Conservation (phyloP, 2,797 vertebrate genomes). For the Gallirallus australis region DNA sequence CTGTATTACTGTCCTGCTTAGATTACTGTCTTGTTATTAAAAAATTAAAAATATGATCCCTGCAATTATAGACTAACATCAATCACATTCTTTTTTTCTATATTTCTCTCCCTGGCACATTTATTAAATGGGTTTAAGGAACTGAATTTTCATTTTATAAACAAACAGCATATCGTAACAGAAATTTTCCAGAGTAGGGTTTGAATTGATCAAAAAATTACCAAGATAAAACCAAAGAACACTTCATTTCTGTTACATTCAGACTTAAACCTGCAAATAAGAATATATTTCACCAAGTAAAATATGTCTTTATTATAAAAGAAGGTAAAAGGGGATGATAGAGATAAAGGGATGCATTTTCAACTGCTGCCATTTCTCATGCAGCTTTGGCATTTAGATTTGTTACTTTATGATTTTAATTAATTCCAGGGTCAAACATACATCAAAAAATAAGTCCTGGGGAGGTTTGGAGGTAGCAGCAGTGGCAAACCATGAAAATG, state of each 20-base stretch:
- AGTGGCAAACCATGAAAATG: neutral
- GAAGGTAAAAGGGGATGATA: neutral
- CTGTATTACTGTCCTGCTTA: neutral
- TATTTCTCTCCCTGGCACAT: neutral
- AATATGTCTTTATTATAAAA: neutral
- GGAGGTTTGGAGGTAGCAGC: neutral
- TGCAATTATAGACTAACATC: neutral
- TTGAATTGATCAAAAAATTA: neutral
- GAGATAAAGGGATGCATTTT: neutral
- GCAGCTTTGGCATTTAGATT: neutral
- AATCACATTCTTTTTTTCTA: neutral
- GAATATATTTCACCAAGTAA: neutral
- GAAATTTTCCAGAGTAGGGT: neutral
- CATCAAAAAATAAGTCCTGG: neutral
- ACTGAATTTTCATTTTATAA: neutral
- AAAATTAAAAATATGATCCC: neutral
- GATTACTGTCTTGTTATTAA: neutral
- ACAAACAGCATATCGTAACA: neutral
- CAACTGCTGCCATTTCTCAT: neutral
- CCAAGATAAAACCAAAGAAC: neutral
- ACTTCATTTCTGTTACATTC: neutral
- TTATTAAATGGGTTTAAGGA: neutral
- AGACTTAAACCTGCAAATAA: neutral
- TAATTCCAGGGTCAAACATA: neutral
- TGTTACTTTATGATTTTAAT: neutral